Evolutionary conservation across 2,888 invertebrate genomes (phyloP).

Genomic region (Meandrusa payeni): DNA sequence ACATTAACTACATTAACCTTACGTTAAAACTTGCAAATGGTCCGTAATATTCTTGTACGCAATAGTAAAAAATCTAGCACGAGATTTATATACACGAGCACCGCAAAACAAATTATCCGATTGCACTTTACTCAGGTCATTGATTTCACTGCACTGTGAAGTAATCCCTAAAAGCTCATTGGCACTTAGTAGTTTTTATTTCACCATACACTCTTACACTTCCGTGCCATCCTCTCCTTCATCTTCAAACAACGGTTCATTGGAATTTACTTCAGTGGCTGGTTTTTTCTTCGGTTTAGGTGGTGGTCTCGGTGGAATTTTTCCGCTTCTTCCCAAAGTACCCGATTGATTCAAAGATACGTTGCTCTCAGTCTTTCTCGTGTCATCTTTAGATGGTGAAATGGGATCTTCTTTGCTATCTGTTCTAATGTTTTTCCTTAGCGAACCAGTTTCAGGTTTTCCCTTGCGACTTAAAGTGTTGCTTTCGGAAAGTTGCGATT

Average conservation of each 20-base stretch:
- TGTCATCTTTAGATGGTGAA: conserved; percentile 65
- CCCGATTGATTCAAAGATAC: conserved; percentile 63
- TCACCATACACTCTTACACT: conserved; percentile 80
- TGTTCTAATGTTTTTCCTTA: conserved; percentile 59
- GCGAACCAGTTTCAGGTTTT: conserved; percentile 77
- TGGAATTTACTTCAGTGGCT: conserved; percentile 76
- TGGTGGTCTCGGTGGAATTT: conserved; percentile 91
- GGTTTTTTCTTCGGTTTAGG: conserved; percentile 91
- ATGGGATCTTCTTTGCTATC: conserved; percentile 55
- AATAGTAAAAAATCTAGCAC: conserved; percentile 79
- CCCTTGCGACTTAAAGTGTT: conserved; percentile 67
- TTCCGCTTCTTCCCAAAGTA: conserved; percentile 76
- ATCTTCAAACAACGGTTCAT: conserved; percentile 91
- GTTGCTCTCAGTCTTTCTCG: conserved; percentile 56
- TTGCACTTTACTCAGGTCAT: conserved; percentile 41
- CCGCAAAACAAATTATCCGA: conserved; percentile 60
- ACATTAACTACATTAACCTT: conserved; percentile 31
- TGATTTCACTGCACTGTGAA: conserved; percentile 45
- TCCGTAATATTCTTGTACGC: conserved; percentile 69
- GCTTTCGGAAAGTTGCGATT: conserved; percentile 57
- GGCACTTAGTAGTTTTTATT: conserved; percentile 56
- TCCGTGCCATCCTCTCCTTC: conserved; percentile 95
- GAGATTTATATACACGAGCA: conserved; percentile 76
- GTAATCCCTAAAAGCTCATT: conserved; percentile 68
- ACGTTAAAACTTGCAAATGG: conserved; percentile 57